phyloP scores from a whole-genome alignment of 1,140 invertebrate species.

The Gryllus bimaculatus region DNA sequence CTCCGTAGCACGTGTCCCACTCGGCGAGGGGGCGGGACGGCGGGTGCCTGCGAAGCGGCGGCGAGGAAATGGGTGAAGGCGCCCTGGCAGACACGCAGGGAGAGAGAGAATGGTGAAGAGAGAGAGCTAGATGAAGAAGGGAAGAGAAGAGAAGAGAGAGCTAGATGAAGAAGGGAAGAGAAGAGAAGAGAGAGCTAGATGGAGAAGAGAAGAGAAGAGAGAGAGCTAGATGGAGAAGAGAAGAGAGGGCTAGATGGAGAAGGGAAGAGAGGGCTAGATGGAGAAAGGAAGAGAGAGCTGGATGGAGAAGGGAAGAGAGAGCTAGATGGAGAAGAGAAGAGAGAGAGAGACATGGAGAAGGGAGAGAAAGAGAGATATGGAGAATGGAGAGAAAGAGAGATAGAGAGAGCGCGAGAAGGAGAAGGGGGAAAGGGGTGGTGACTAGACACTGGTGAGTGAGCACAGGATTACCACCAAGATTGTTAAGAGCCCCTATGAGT shows the following conservation, averaged over 20 bases:
- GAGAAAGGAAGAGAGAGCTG: constrained; percentile 6
- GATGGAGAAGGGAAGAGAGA: background rate
- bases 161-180: background rate
- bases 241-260: too few relatives aligned
- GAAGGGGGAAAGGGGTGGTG: background rate
- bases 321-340: background rate
- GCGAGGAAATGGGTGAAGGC: too few relatives aligned
- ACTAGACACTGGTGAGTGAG: background rate
- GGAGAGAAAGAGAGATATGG: background rate
- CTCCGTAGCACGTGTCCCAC: too few relatives aligned
- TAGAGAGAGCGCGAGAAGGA: background rate
- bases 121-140: background rate
- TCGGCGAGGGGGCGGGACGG: too few relatives aligned
- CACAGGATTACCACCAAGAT: background rate
- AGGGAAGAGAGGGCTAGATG: too few relatives aligned
- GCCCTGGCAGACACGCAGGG: background rate
- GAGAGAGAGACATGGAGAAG: too few relatives aligned
- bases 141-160: background rate
- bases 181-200: background rate
- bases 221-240: background rate
- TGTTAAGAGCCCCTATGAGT: background rate
- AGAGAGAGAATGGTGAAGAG: background rate
- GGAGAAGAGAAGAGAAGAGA: background rate
- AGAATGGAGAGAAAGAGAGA: too few relatives aligned
- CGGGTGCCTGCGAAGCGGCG: too few relatives aligned